Conservation (phyloP, 2,797 vertebrate species). For the Cygnus olor region DNA sequence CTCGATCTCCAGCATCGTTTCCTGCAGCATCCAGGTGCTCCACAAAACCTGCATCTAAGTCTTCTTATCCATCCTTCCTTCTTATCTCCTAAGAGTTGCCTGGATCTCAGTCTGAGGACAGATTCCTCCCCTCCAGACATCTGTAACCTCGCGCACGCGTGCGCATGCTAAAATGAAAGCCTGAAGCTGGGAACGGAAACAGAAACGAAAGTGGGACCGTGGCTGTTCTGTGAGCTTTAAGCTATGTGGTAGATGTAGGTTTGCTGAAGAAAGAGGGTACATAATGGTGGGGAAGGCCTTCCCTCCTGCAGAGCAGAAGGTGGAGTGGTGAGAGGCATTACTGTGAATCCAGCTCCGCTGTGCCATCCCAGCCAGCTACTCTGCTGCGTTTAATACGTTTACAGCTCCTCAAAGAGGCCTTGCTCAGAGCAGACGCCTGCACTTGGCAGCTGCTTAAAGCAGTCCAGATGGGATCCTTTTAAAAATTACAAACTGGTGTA, state of each 20-base stretch:
- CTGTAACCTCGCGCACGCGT: rapidly evolving
- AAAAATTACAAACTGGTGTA: constrained; percentile 69
- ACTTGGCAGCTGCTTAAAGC: constrained; percentile 68
- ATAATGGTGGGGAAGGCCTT: background rate
- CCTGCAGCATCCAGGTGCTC: background rate
- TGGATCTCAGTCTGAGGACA: background rate
- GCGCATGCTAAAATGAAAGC: background rate
- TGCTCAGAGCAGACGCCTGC: constrained; percentile 56
- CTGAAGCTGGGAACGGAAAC: background rate
- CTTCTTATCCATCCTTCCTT: background rate
- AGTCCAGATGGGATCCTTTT: constrained; percentile 73
- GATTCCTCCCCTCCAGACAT: background rate
- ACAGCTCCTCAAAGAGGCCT: constrained; percentile 64
- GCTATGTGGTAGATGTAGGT: rapidly evolving
- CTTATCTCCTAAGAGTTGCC: background rate
- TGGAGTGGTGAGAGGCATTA: background rate
- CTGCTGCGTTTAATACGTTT: background rate
- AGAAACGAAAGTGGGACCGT: background rate
- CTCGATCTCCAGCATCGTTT: background rate
- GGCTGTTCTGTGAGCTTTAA: background rate
- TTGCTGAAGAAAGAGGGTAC: background rate
- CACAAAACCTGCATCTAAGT: background rate
- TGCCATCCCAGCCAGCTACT: constrained; percentile 20
- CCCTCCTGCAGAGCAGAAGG: background rate
- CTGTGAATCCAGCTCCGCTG: background rate